phyloP scores from a whole-genome alignment of 2,113 vertebrate genomes.

The Myanophis thanlyinensis region DNA sequence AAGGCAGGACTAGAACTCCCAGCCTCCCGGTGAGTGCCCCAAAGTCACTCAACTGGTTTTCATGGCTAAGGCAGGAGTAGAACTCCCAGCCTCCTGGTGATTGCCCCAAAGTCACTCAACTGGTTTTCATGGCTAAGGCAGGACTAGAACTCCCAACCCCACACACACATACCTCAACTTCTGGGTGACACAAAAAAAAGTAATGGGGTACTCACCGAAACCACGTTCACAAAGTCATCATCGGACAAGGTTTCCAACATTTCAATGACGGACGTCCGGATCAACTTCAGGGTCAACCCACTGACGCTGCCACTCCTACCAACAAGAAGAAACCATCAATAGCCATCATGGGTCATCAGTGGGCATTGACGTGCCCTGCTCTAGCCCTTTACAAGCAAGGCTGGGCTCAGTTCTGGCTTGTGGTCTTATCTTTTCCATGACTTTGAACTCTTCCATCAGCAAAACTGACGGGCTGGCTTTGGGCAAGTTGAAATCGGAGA shows the following conservation, averaged over 20 bases:
- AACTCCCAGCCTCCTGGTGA: too few species aligned
- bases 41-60: too few species aligned
- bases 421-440: not conserved
- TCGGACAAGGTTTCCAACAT: conserved; percentile 98
- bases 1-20: too few species aligned
- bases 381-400: not conserved
- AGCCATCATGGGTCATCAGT: not conserved
- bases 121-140: too few species aligned
- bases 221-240: conserved; percentile 98
- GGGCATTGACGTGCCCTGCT: not conserved
- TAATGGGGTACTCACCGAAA: conserved; percentile 89
- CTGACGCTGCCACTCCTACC: conserved; percentile 94
- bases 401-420: not conserved
- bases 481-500: not conserved
- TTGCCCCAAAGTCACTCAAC: too few species aligned
- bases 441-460: not conserved
- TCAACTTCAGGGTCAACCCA: conserved; percentile 92
- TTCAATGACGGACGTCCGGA: conserved; percentile 93
- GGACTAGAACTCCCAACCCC: too few species aligned
- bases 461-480: not conserved
- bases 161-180: too few species aligned
- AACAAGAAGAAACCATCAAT: not conserved
- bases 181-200: too few species aligned
- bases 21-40: too few species aligned
- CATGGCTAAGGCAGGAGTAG: too few species aligned